Evolutionary conservation across 2,797 vertebrate species (phyloP).

Genomic region (Takifugu rubripes): DNA sequence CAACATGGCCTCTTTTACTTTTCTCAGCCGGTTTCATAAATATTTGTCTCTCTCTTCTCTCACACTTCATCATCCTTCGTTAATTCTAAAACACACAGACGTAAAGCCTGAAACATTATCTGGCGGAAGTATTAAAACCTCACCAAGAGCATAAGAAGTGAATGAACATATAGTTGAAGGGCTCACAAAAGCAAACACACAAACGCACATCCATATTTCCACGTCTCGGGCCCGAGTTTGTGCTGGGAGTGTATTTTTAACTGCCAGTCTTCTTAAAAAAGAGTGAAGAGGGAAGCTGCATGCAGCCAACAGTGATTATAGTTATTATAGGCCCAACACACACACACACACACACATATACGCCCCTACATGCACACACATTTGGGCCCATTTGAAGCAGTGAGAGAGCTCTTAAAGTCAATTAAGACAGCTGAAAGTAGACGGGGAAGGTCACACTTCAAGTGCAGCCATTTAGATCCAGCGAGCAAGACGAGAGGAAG

Average conservation of each 20-base stretch:
- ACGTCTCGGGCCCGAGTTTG: constrained; percentile 56
- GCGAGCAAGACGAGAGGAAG: constrained; percentile 5
- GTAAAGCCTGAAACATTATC: constrained; percentile 10
- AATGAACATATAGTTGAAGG: neutral
- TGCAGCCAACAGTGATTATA: constrained; percentile 74
- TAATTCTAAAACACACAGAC: neutral
- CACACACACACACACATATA: constrained; percentile 30
- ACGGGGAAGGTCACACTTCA: constrained; percentile 31
- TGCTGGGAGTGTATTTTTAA: constrained; percentile 71
- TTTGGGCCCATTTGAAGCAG: constrained; percentile 42
- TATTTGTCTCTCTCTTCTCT: neutral
- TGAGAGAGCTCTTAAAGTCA: constrained; percentile 45
- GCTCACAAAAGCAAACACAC: constrained; percentile 39
- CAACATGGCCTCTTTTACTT: neutral
- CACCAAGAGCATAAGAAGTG: neutral
- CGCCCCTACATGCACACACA: constrained; percentile 22
- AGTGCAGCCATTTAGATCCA: constrained; percentile 7
- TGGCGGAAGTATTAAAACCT: constrained; percentile 4
- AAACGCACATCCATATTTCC: constrained; percentile 47
- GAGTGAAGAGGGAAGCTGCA: constrained; percentile 71
- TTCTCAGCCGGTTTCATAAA: neutral
- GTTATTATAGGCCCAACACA: constrained; percentile 70
- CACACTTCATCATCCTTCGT: neutral
- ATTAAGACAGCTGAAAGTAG: constrained; percentile 49
- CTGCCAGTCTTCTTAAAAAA: constrained; percentile 58